Evolutionary conservation across 2,888 invertebrate species (phyloP), one percentile per base, ranked within the genome.

Genomic region (Aquatica leii): DNA sequence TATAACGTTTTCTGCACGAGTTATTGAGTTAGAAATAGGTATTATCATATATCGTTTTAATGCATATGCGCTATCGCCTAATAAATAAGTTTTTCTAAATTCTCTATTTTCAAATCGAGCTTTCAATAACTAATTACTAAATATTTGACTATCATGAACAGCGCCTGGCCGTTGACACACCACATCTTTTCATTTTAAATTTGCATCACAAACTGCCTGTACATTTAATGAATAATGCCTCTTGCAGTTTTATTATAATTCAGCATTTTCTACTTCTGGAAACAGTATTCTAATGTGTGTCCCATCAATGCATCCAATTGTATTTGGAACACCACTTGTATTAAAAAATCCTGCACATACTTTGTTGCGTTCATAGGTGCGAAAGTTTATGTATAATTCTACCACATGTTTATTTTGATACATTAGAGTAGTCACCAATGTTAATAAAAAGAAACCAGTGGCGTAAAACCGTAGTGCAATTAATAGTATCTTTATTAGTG

Each of bases 381-480:
- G n/a, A n/a, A n/a, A n/a, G n/a, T n/a, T n/a, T n/a, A n/a, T n/a
- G n/a, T n/a, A n/a, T n/a, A n/a, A n/a, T 62, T 9, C 17, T 35
- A 6, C 59, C 56, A 11, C 59, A 65, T 31, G 64, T 56, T 31
- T 61, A 2, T 51, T 67, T 59, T 34, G 54, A 46, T 12, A 63
- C 53, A 12, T 62, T 62, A n/a, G 46, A 35, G 59, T 66, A 69
- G 48, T 69, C 63, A 14, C 58, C 66, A 14, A 59, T 41, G 11
- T 49, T 35, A 9, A 57, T 21, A 34, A 57, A 49, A 49, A 65
- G 54, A 35, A 31, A 14, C 57, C 59, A 14, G 61, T 55, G 18
- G 65, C 65, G 59, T 62, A 65, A 35, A 65, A 62, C 8, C 65
- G 35, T 8, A 67, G 40, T 6, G 62, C 58, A 17, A 65, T 34